Conservation (phyloP, 1,140 invertebrate genomes). For the Danaus plexippus region DNA sequence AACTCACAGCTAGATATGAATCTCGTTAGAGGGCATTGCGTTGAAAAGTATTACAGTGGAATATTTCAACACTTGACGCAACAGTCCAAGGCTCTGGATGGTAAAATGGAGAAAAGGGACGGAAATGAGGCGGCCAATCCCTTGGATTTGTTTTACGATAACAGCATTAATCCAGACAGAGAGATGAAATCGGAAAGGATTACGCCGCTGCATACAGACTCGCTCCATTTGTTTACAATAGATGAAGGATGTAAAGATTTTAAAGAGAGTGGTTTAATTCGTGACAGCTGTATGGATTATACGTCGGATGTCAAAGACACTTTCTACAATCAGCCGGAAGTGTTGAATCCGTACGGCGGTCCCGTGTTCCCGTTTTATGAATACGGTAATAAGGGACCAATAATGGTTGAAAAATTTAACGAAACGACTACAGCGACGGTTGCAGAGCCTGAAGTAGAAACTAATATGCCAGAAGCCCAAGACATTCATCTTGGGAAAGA, state of each 20-base stretch:
- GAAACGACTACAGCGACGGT: conserved; percentile 5
- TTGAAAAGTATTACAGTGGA: conserved; percentile 9
- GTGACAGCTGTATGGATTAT: background rate
- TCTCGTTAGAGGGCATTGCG: background rate
- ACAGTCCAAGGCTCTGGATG: background rate
- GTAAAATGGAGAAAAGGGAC: too few relatives aligned
- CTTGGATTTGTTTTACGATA: too few relatives aligned
- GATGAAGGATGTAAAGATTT: conserved; percentile 8
- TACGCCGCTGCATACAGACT: conserved; percentile 13
- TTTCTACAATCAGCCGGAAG: conserved; percentile 5
- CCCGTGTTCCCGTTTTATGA: conserved; percentile 20
- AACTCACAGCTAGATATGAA: background rate
- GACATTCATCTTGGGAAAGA: too few relatives aligned
- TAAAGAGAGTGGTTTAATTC: conserved; percentile 5
- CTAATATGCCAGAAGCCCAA: too few relatives aligned
- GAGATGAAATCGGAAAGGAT: too few relatives aligned
- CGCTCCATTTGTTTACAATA: conserved; percentile 9
- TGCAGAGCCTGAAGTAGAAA: background rate
- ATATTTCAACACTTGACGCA: conserved; percentile 7
- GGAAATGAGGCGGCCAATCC: too few relatives aligned
- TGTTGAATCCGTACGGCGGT: conserved; percentile 18
- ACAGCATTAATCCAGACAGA: too few relatives aligned
- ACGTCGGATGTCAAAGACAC: conserved; percentile 5
- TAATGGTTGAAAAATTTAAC: conserved; percentile 4
- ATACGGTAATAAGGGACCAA: conserved; percentile 15